Conservation (phyloP, 2,888 invertebrate species). For the Aromia moschata region DNA sequence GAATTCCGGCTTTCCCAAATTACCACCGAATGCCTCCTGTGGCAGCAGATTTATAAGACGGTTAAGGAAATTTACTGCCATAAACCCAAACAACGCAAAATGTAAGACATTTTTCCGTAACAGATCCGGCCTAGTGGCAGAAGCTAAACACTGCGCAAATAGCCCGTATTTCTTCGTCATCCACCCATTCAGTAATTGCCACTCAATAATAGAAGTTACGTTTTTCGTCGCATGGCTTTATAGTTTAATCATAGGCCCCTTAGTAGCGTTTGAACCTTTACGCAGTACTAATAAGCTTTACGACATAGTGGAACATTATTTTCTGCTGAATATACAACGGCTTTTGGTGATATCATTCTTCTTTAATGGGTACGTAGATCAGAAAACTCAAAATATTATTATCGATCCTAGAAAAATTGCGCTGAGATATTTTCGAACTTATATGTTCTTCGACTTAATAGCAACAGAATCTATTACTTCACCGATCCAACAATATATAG, state of each 20-base stretch:
- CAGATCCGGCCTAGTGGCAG: conserved; percentile 10
- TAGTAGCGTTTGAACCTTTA: neutral
- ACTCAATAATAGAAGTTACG: conserved; percentile 2
- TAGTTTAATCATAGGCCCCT: neutral
- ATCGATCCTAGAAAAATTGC: conserved; percentile 21
- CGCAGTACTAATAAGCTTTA: neutral
- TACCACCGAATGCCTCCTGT: conserved; percentile 1
- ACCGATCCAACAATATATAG: too few relatives aligned
- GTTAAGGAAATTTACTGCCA: neutral
- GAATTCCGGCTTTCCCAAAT: neutral
- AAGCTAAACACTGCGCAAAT: conserved; percentile 20
- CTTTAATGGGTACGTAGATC: neutral
- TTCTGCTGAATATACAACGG: neutral
- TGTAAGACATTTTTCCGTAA: conserved; percentile 24
- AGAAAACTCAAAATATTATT: neutral
- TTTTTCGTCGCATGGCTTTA: conserved; percentile 5
- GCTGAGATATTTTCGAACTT: conserved; percentile 36
- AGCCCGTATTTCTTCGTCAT: conserved; percentile 20
- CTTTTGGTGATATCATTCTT: neutral
- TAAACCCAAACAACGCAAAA: conserved; percentile 13
- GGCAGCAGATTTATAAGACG: neutral
- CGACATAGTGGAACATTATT: too few relatives aligned
- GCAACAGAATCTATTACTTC: too few relatives aligned
- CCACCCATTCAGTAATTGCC: conserved; percentile 32
- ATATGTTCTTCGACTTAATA: conserved; percentile 37